Base-by-base conservation (phyloP, 2,113 vertebrate genomes). In the Microcebus tavaratra region DNA sequence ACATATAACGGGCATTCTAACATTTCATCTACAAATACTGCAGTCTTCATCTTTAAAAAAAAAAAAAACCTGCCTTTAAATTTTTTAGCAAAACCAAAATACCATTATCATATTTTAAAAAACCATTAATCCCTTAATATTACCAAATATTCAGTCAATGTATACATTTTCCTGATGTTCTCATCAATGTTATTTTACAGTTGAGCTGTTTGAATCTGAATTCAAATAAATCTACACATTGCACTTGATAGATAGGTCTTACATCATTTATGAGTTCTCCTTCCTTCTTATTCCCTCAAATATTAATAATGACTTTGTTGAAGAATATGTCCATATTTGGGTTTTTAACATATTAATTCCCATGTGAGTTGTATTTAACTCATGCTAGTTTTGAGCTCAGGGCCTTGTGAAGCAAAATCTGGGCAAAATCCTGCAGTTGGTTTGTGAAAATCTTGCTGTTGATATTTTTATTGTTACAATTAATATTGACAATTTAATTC, bases 111-210 rank as follows among this genome's bases (percentile, higher is more conserved):
- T 48, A 39, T 23, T n/a, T 48, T n/a, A 61, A 82, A 96, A 76
- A 34, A 15, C 13, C 25, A 45, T 15, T n/a, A 82, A 36, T 59
- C 13, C 15, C 29, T 68, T 65, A 39, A 65, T 91, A 17, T 31
- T 13, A 95, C 70, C 25, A 85, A 53, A 31, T 76, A 72, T 78
- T 5, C 17, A 70, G 34, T 68, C 55, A 72, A 6, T 72, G 3
- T 82, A 53, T 67, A 48, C 4, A 8, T 39, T 88, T 93, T 75
- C 45, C 55, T 21, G 2, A 67, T 21, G 6, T 61, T 76, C 34
- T 95, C 36, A 84, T 53, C 70, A 94, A 82, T 68, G 48, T 61
- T 81, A 88, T 76, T 76, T 95, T 80, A 72, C 4, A 63, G 14
- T 25, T 68, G 57, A 85, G 27, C 93, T 80, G 70, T 70, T 57